phyloP scores from a whole-genome alignment of 2,113 vertebrate genomes.

The Hucho hucho region DNA sequence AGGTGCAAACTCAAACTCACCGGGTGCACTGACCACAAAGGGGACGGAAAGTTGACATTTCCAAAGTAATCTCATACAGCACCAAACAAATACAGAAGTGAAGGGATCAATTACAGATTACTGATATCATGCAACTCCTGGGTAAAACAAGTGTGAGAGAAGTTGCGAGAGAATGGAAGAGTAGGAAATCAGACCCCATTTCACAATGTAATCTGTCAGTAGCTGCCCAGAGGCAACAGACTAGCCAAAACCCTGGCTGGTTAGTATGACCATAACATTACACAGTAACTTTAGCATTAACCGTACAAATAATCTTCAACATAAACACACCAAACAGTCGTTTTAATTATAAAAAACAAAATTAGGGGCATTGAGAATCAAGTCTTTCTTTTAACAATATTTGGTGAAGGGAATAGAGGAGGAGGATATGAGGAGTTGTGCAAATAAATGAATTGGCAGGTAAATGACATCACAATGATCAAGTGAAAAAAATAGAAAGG shows the following conservation, averaged over 20 bases:
- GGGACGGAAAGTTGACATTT: conserved; percentile 22
- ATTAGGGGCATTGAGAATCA: neutral
- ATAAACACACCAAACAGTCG: neutral
- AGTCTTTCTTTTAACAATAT: neutral
- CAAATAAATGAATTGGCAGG: neutral
- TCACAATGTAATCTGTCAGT: neutral
- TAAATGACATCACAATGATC: neutral
- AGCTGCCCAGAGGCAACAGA: neutral
- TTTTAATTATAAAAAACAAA: neutral
- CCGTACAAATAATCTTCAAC: neutral
- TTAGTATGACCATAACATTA: conserved; percentile 12
- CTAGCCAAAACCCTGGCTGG: neutral
- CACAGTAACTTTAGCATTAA: conserved; percentile 18
- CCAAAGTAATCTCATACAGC: conserved; percentile 18
- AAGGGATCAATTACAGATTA: conserved; percentile 11
- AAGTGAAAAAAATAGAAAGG: neutral
- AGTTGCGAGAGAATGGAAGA: neutral
- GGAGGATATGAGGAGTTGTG: neutral
- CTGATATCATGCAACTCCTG: conserved; percentile 14
- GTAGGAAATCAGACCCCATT: conserved; percentile 15
- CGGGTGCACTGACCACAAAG: conserved; percentile 12
- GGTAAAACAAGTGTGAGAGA: conserved; percentile 8
- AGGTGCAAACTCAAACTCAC: conserved; percentile 18
- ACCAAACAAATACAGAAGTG: conserved; percentile 9
- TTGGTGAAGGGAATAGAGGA: neutral